phyloP scores from a whole-genome alignment of 2,113 vertebrate species.

The Cygnus atratus region DNA sequence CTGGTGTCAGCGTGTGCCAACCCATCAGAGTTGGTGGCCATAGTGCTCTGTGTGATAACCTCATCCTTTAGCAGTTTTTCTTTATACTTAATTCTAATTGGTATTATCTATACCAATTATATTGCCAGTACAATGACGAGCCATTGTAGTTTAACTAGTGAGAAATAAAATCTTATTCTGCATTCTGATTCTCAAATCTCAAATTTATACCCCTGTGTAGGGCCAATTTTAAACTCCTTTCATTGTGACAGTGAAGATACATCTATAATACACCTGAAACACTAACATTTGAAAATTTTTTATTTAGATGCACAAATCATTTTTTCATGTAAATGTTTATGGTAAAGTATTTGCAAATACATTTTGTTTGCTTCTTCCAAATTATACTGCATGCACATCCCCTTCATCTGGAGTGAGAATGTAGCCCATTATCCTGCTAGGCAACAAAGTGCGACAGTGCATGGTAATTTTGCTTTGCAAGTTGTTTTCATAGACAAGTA shows the following conservation, averaged over 20 bases:
- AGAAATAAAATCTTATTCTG: background rate
- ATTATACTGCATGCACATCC: background rate
- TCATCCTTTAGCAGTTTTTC: background rate
- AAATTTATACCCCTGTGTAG: background rate
- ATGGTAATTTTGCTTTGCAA: background rate
- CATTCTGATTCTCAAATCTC: background rate
- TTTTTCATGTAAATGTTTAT: background rate
- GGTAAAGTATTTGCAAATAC: background rate
- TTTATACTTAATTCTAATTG: background rate
- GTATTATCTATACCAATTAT: background rate
- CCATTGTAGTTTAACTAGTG: background rate
- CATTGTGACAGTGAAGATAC: background rate
- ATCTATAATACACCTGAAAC: background rate
- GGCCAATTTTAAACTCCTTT: background rate
- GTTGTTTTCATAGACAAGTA: background rate
- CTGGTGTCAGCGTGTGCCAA: background rate
- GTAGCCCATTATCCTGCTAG: background rate
- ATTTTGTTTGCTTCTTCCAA: background rate
- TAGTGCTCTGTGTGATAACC: fast-evolving
- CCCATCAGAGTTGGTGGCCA: fast-evolving
- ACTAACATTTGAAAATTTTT: background rate
- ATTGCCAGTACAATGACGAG: background rate
- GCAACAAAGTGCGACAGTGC: background rate
- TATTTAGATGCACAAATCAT: background rate
- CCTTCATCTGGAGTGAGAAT: background rate